phyloP scores from a whole-genome alignment of 2,888 invertebrate genomes.

The Chrysotoxum bicinctum region DNA sequence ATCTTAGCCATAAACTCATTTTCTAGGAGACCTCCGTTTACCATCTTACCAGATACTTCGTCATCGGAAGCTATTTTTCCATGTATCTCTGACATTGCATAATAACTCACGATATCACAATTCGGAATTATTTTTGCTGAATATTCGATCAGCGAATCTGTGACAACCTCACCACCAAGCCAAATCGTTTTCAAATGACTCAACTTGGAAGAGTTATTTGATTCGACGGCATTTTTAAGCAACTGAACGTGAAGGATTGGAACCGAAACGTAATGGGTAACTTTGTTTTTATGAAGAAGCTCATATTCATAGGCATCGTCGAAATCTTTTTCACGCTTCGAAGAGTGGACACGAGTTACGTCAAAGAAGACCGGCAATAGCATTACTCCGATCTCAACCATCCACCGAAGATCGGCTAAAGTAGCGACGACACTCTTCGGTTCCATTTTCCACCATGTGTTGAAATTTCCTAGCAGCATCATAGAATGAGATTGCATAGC shows the following conservation, averaged over 20 bases:
- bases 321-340: background rate
- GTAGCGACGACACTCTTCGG: background rate
- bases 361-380: constrained; percentile 35
- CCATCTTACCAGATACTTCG: background rate
- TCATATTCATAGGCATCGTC: constrained; percentile 2
- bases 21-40: constrained; percentile 63
- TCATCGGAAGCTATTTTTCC: constrained; percentile 67
- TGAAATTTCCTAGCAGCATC: constrained; percentile 54
- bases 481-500: constrained; percentile 66
- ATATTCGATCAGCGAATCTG: constrained; percentile 52
- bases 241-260: constrained; percentile 55
- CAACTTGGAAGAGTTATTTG: background rate
- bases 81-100: background rate
- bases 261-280: constrained; percentile 65
- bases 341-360: constrained; percentile 63
- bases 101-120: background rate
- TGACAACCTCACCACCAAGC: constrained; percentile 51
- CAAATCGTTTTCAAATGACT: background rate
- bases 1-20: constrained; percentile 38
- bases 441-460: constrained; percentile 57
- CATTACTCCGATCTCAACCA: constrained; percentile 62
- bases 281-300: constrained; percentile 15
- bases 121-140: background rate
- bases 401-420: constrained; percentile 48
- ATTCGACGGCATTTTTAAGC: constrained; percentile 27